A percentile compares a stretch with the other conserved stretches of the same genome.
These are phyloP conservation scores for Amblyraja radiata DNA, from an alignment of 2,797 vertebrate species.

Conservation along the genomic window DNA sequence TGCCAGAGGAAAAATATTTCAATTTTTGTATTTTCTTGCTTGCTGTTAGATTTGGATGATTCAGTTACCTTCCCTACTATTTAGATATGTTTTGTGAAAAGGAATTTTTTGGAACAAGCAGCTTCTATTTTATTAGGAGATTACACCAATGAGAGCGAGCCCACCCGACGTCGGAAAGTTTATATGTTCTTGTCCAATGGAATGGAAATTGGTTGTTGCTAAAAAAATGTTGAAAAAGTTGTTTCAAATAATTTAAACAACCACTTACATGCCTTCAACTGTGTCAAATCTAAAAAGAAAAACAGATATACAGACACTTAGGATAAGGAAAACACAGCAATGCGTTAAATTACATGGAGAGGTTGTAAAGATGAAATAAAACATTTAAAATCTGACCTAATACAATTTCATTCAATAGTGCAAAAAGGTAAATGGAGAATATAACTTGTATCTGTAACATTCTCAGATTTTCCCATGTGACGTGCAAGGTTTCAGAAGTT, in stretches of 20 bases:
- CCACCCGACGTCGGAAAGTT: background rate
- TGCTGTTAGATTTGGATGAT: background rate
- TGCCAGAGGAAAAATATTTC: background rate
- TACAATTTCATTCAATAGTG: slow-evolving; percentile 23
- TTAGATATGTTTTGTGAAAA: background rate
- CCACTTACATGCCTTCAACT: slow-evolving; percentile 93
- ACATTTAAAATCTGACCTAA: background rate
- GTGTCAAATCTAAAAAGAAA: slow-evolving; percentile 85
- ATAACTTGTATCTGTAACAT: slow-evolving; percentile 5
- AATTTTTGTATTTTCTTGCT: background rate
- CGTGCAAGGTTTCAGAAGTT: background rate
- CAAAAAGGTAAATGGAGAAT: background rate
- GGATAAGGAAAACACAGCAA: slow-evolving; percentile 71
- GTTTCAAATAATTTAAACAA: slow-evolving; percentile 63
- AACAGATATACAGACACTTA: slow-evolving; percentile 65
- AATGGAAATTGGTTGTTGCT: slow-evolving; percentile 19
- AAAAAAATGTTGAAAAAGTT: slow-evolving; percentile 39
- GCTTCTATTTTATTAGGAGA: background rate
- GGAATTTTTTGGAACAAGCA: slow-evolving; percentile 23
- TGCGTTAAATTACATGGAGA: slow-evolving; percentile 51
- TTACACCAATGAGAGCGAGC: background rate
- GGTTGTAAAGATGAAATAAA: slow-evolving; percentile 36
- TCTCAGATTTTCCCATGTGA: slow-evolving; percentile 29
- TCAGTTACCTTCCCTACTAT: background rate
- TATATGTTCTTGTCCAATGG: background rate